Evolutionary conservation across 2,797 vertebrate genomes (phyloP).

Genomic region (Meriones psammophilus): DNA sequence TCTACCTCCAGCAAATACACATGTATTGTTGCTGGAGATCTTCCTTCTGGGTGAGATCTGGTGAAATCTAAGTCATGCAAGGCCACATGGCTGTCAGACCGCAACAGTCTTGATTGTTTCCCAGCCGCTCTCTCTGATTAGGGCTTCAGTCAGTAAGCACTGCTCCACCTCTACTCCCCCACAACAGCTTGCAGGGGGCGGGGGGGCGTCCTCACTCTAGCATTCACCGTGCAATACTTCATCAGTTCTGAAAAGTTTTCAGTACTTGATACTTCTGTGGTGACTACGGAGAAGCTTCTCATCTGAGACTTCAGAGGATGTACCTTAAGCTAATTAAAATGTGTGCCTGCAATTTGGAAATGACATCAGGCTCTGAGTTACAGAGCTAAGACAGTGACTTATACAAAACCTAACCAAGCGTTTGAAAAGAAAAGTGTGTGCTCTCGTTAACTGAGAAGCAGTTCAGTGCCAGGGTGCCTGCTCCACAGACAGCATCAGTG

Average conservation of each 20-base stretch:
- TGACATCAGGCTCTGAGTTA: not conserved
- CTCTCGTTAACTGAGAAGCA: not conserved
- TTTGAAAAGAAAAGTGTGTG: not conserved
- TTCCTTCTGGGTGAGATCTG: not conserved
- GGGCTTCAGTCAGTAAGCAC: not conserved
- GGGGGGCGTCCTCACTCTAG: not conserved
- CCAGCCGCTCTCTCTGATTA: not conserved
- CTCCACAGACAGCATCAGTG: not conserved
- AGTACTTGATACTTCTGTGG: constrained; percentile 3
- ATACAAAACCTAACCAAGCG: not conserved
- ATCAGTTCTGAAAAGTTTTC: constrained; percentile 37
- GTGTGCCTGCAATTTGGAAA: constrained; percentile 2
- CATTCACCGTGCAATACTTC: not conserved
- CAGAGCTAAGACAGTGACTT: not conserved
- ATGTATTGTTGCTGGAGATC: not conserved
- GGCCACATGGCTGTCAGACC: not conserved
- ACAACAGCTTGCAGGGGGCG: no score
- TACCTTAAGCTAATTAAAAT: constrained; percentile 54
- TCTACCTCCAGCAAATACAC: constrained; percentile 10
- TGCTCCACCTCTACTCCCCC: no score
- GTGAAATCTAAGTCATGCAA: not conserved
- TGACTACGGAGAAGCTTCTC: not conserved
- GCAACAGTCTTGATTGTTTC: not conserved
- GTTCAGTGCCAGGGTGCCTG: not conserved
- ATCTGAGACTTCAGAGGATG: not conserved